Conservation (phyloP, 2,797 vertebrate species). For the Pagetopsis macropterus region DNA sequence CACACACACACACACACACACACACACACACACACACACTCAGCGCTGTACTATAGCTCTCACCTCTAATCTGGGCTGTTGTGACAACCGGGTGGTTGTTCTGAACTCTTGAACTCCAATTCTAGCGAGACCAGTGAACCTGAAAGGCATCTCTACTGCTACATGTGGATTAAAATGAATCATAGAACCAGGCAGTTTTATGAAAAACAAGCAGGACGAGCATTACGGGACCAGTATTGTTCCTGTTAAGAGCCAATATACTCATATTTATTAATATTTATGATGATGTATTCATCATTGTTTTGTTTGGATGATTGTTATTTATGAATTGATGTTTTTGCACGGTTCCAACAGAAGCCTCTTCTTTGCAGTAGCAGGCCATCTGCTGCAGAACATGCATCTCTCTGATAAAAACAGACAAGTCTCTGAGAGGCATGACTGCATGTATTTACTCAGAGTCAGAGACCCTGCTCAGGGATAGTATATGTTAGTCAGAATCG, state of each 20-base stretch:
- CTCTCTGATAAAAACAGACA: constrained; percentile 66
- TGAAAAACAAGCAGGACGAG: background rate
- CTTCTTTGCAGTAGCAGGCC: constrained; percentile 42
- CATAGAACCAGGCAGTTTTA: constrained; percentile 17
- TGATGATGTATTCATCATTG: background rate
- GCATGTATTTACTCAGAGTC: constrained; percentile 71
- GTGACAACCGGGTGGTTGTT: constrained; percentile 47
- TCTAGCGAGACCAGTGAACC: constrained; percentile 37
- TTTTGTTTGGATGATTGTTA: constrained; percentile 28
- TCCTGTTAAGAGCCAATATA: background rate
- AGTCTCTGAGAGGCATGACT: constrained; percentile 61
- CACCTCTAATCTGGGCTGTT: constrained; percentile 52
- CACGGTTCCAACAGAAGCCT: constrained; percentile 12
- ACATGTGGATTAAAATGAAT: constrained; percentile 27
- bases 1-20: background rate
- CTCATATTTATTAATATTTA: background rate
- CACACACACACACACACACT: constrained; percentile 8
- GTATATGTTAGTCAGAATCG: constrained; percentile 59
- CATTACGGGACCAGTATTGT: background rate
- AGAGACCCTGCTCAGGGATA: constrained; percentile 60
- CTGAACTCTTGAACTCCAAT: constrained; percentile 51
- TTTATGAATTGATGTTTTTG: constrained; percentile 30
- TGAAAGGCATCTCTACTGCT: constrained; percentile 47
- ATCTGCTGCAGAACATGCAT: constrained; percentile 42
- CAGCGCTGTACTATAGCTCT: constrained; percentile 16